A percentile compares a stretch with the other conserved stretches of the same genome.
Conservation (phyloP, 2,797 vertebrate species). For the Anniella stebbinsi region DNA sequence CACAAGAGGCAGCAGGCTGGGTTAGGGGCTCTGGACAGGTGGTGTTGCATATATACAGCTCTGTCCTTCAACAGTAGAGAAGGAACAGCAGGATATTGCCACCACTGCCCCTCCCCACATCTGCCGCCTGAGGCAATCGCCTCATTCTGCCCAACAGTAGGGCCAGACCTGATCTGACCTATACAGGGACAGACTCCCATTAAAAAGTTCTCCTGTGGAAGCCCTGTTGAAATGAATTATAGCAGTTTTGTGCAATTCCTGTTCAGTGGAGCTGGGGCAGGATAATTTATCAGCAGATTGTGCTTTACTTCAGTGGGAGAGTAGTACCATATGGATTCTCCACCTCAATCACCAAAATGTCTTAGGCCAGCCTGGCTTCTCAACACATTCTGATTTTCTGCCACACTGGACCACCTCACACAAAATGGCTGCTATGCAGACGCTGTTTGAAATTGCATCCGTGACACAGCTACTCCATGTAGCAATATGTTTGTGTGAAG, state of each 20-base stretch:
- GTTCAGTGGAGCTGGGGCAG: not conserved
- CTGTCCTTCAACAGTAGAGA: no score
- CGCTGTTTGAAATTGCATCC: not conserved
- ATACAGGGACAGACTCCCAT: no score
- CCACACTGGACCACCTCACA: not conserved
- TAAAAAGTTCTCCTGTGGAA: not conserved
- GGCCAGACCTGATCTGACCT: no score
- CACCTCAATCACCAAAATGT: not conserved
- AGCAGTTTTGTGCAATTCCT: not conserved
- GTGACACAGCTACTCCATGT: not conserved
- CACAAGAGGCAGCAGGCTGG: no score
- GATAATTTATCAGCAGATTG: not conserved
- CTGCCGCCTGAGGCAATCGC: no score
- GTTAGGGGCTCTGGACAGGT: no score
- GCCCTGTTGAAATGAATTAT: not conserved
- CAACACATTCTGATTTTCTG: not conserved
- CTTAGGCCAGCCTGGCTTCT: not conserved
- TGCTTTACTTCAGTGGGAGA: no score
- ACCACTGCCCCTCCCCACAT: no score
- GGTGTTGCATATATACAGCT: no score
- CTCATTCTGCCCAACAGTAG: no score
- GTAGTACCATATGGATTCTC: not conserved
- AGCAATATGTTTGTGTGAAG: not conserved
- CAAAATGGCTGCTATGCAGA: not conserved
- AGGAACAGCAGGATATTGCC: no score